Evolutionary conservation across 1,140 invertebrate species (phyloP).

Genomic region (Platyscapa corneri): DNA sequence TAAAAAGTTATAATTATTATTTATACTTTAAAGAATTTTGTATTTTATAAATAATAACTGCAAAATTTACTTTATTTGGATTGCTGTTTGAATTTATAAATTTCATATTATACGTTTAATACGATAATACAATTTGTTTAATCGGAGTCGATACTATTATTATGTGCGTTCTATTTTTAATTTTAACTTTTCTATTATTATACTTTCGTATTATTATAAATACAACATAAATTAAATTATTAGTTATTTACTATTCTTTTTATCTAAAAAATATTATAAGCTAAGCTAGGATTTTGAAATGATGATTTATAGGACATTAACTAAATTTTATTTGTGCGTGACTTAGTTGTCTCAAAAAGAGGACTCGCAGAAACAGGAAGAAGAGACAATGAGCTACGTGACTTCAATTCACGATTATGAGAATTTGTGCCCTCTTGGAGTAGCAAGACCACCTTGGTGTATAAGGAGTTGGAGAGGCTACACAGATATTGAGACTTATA

Average conservation of each 20-base stretch:
- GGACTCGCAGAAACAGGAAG: slow-evolving; percentile 56
- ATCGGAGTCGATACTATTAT: too few species aligned
- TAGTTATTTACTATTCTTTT: background rate
- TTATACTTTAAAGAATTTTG: background rate
- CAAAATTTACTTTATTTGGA: too few species aligned
- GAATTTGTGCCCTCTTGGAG: slow-evolving; percentile 80
- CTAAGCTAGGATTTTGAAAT: too few species aligned
- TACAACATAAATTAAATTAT: background rate
- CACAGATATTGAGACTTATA: slow-evolving; percentile 80
- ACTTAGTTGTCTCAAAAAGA: slow-evolving; percentile 47
- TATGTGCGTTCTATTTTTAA: too few species aligned
- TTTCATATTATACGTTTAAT: too few species aligned
- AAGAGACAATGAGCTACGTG: slow-evolving; percentile 77
- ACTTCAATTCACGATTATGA: slow-evolving; percentile 81
- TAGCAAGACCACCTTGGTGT: slow-evolving; percentile 80
- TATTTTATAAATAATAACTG: too few species aligned
- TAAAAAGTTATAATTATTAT: background rate
- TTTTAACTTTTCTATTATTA: too few species aligned
- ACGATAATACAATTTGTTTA: too few species aligned
- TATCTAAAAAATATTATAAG: background rate
- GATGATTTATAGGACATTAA: too few species aligned
- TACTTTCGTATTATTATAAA: background rate
- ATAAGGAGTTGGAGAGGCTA: slow-evolving; percentile 81
- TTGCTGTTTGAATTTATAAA: too few species aligned
- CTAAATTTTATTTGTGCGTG: background rate